Evolutionary conservation across 2,113 vertebrate species (phyloP).

Genomic region (Accipiter cooperii): DNA sequence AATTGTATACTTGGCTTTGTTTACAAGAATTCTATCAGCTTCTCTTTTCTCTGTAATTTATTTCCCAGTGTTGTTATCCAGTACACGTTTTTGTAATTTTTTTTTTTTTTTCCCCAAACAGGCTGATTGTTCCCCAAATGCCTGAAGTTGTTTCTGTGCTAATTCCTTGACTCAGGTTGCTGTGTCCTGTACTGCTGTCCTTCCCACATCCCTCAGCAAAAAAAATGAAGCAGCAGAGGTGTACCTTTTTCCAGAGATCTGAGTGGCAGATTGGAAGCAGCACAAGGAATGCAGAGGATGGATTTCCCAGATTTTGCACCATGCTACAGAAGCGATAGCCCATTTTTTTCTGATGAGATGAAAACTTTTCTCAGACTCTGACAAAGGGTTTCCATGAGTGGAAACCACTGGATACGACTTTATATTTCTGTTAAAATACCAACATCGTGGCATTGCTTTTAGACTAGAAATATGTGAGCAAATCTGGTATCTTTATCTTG

Average conservation of each 20-base stretch:
- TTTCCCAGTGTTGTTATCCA: slow-evolving; percentile 10
- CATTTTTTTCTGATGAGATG: neutral
- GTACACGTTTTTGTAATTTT: neutral
- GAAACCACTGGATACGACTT: neutral
- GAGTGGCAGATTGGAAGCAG: neutral
- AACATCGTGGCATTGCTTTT: neutral
- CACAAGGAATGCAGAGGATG: neutral
- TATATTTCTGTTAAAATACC: neutral
- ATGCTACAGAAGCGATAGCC: neutral
- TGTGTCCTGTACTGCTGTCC: neutral
- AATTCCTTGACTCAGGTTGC: neutral
- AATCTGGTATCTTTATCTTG: neutral
- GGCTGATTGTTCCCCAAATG: neutral
- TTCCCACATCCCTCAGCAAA: neutral
- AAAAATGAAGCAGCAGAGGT: neutral
- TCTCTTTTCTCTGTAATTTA: slow-evolving; percentile 26
- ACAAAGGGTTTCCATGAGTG: neutral
- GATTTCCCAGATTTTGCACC: neutral
- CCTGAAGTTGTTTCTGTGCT: neutral
- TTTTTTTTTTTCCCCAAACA: neutral
- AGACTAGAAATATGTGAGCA: neutral
- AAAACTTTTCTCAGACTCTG: neutral
- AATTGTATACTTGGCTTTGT: slow-evolving; percentile 57
- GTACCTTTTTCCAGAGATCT: neutral
- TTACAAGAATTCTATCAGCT: slow-evolving; percentile 34